A percentile compares a stretch with the other conserved stretches of the same genome.
phyloP scores from a whole-genome alignment of 2,113 vertebrate species.

The Oncorhynchus kisutch region DNA sequence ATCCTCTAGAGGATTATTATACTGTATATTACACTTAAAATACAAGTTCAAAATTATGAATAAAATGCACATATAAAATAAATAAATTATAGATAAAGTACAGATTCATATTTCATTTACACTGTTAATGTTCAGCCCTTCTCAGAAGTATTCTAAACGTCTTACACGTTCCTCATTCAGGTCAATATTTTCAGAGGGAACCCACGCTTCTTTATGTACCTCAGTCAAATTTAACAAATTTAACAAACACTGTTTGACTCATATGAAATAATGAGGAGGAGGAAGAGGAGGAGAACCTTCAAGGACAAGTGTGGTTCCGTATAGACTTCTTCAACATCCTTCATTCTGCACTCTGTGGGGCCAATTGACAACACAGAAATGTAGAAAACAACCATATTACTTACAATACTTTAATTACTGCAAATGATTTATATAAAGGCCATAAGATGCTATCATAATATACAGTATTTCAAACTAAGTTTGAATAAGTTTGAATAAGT shows the following conservation, averaged over 20 bases:
- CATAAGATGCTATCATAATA: no score
- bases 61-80: neutral
- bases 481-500: no score
- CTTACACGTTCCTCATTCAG: constrained; percentile 43
- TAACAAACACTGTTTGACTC: constrained; percentile 62
- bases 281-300: constrained; percentile 39
- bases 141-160: constrained; percentile 45
- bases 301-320: constrained; percentile 60
- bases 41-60: neutral
- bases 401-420: neutral
- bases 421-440: neutral
- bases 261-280: constrained; percentile 60
- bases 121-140: neutral
- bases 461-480: no score
- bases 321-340: neutral
- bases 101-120: neutral
- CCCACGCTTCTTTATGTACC: constrained; percentile 55
- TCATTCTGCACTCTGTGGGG: constrained; percentile 58
- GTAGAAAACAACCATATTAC: constrained; percentile 33
- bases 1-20: no score
- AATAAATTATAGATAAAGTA: neutral
- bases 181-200: constrained; percentile 67
- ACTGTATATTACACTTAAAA: no score
- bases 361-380: constrained; percentile 39
- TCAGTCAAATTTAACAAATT: constrained; percentile 65